Base-by-base conservation (phyloP, 1,140 invertebrate genomes). In the Drosophila carrolli region DNA sequence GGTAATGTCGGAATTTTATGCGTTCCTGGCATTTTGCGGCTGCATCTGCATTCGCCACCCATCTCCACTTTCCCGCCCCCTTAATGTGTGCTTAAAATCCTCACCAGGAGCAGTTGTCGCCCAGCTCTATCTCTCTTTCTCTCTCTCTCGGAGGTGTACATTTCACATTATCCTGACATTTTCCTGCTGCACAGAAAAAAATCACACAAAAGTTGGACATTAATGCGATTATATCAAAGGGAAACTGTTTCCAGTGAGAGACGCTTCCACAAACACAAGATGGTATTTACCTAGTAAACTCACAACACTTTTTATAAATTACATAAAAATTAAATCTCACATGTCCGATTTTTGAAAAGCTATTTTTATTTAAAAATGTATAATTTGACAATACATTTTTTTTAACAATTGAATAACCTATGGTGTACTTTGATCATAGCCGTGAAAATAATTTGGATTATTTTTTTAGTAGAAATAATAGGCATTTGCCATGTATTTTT, bases 81-180 rank as follows among this genome's bases (percentile, higher is more conserved):
- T 16, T 35, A 56, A 23, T 65, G 66, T 56, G 40, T 70, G 77
- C 76, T 75, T 86, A 76, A 88, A 82, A 81, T 72, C 71, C 61
- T 58, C 78, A 47, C 70, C 65, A 54, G 75, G 68, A 79, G 74
- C 74, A 83, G 43, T 63, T 71, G 62, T 66, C 80, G 65, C 75
- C 70, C 51, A 32, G 60, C 58, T 56, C 23, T 23, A 23, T 23
- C 23, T 23, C 23, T 23, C 23, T 23, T 3, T 23, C 2, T 23
- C 23, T 23, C 23, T 4, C 23, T 23, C 60, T 71, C 16, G 50
- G 57, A 78, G 82, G 82, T 88, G 71, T 82, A 73, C 78, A 60
- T 78, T 83, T 78, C 83, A 66, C 65, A 75, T 56, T 81, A 80
- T 74, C 37, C 57, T 32, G 53, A n/a, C 68, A 76, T 57, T 61